Evolutionary conservation across 2,888 invertebrate genomes (phyloP), one percentile per base, ranked within the genome.

Genomic region (Balanococcus diminutus): DNA sequence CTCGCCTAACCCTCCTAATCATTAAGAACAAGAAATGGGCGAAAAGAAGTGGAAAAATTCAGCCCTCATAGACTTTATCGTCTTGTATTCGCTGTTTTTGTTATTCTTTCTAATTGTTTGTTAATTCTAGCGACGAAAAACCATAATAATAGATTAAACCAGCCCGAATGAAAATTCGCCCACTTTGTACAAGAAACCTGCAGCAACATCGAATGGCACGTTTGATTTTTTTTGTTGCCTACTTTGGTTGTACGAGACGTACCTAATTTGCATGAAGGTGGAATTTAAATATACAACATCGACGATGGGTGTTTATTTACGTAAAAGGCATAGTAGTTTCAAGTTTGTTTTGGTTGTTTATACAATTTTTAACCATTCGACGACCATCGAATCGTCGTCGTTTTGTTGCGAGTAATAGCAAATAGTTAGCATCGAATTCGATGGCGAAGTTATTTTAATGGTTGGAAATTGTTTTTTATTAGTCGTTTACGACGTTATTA

Each of bases 51-150:
- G 9, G 51, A 42, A 42, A 42, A 42, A 42, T 42, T 42, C 14
- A 42, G n/a, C 51, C 51, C 51, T 51, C 19, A 5, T 19, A 42
- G n/a, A n/a, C 51, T 19, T 51, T 8, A 5, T 19, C n/a, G 51
- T 19, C 5, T 51, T 19, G 19, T n/a, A n/a, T n/a, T n/a, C n/a
- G n/a, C 42, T 14, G 16, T 51, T 42, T 51, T 67, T 67, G 61
- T 67, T 67, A 67, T 67, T 67, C 14, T 67, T 67, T 9, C 61
- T 67, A 67, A 67, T 67, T 67, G 61, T 67, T 67, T 67, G 61
- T 67, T 67, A 67, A 67, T 67, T 67, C 61, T 11, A 67, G n/a
- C 28, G 28, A 67, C 61, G 61, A 22, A 28, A 67, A 22, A 11
- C 61, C 61, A 67, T 67, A 67, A 67, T 51, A 51, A 51, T 51